Conservation (phyloP, 2,888 invertebrate species). For the Muscina levida region DNA sequence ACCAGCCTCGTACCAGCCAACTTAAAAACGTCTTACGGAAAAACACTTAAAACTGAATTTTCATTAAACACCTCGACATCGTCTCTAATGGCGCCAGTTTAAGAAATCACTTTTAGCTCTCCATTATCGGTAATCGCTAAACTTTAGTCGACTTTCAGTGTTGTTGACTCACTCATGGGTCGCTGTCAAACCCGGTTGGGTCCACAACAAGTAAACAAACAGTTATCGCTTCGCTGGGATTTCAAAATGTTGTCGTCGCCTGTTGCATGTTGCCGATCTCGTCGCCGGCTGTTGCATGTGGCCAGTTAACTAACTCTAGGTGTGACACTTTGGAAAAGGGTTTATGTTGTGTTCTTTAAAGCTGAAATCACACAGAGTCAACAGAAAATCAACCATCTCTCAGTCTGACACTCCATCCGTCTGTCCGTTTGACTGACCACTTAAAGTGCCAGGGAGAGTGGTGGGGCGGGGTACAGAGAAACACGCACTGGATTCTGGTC, state of each 20-base stretch:
- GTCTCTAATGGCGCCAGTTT: constrained; percentile 65
- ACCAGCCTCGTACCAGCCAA: too few relatives aligned
- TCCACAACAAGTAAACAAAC: constrained; percentile 41
- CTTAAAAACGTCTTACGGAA: constrained; percentile 11
- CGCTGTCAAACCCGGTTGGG: constrained; percentile 24
- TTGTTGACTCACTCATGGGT: constrained; percentile 54
- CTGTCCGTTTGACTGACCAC: constrained; percentile 48
- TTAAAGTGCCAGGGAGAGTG: constrained; percentile 33
- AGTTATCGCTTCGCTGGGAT: constrained; percentile 60
- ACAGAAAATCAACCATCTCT: constrained; percentile 18
- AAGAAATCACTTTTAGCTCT: constrained; percentile 52
- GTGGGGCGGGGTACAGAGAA: too few relatives aligned
- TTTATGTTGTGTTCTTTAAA: constrained; percentile 25
- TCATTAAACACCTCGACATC: constrained; percentile 66
- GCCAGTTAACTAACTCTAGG: constrained; percentile 54
- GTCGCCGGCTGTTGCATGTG: constrained; percentile 17
- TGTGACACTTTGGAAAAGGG: constrained; percentile 58
- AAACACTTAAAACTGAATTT: constrained; percentile 57
- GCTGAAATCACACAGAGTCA: constrained; percentile 14
- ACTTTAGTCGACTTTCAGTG: constrained; percentile 47
- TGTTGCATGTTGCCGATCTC: constrained; percentile 39
- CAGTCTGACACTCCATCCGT: constrained; percentile 21
- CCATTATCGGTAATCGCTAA: constrained; percentile 48
- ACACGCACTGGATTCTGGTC: constrained; percentile 34
- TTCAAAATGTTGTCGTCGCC: constrained; percentile 57